These are phyloP conservation scores for Micronisus gabar DNA, from an alignment of 2,113 vertebrate genomes.

Conservation along the genomic window DNA sequence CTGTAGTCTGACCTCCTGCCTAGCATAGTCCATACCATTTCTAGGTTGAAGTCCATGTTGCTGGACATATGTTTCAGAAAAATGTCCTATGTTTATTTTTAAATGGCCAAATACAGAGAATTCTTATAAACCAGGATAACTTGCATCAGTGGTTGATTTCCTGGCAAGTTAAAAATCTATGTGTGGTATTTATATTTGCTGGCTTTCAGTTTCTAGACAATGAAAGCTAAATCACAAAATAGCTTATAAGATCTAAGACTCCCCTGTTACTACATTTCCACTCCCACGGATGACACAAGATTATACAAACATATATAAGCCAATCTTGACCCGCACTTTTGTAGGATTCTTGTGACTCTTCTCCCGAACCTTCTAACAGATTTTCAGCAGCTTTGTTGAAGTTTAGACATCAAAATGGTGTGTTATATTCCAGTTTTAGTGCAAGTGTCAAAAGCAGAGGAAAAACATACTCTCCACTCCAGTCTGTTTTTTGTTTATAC, in stretches of 20 bases:
- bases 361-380: not conserved
- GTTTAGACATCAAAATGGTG: not conserved
- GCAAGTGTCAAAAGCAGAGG: not conserved
- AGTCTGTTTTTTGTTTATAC: not conserved
- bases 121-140: not conserved
- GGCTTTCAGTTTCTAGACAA: not conserved
- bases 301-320: not conserved
- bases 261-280: not conserved
- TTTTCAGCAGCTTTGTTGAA: not conserved
- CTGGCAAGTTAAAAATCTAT: not conserved
- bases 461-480: not conserved
- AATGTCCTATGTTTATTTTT: not conserved
- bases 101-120: not conserved
- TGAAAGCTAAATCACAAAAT: not conserved
- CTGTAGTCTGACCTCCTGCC: not conserved
- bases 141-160: not conserved
- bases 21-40: not conserved
- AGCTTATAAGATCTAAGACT: not conserved
- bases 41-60: not conserved
- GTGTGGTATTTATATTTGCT: not conserved
- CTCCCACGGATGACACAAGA: not conserved
- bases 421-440: not conserved
- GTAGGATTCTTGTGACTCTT: not conserved
- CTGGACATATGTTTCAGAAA: not conserved
- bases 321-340: not conserved